phyloP scores from a whole-genome alignment of 2,888 invertebrate genomes.

The Pyrocoelia pectoralis region DNA sequence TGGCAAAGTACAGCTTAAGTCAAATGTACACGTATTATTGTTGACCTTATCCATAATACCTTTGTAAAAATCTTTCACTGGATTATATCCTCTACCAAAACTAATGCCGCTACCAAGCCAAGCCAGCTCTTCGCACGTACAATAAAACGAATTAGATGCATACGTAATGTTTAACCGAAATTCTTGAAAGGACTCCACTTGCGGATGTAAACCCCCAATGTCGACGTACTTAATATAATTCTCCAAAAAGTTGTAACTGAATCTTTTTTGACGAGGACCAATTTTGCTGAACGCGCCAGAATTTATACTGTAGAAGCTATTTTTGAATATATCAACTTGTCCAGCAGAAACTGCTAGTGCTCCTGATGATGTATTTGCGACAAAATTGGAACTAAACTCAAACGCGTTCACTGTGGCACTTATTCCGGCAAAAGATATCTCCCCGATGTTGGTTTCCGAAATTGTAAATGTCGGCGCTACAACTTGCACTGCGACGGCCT shows the following conservation, averaged over 20 bases:
- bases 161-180: not conserved
- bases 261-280: constrained; percentile 48
- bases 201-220: constrained; percentile 60
- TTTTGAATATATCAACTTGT: constrained; percentile 54
- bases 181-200: constrained; percentile 50
- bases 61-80: not conserved
- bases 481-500: constrained; percentile 59
- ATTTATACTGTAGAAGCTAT: constrained; percentile 59
- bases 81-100: not conserved
- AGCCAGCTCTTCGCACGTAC: not conserved
- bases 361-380: constrained; percentile 58
- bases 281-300: constrained; percentile 57
- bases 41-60: not conserved
- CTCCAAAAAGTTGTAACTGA: constrained; percentile 57
- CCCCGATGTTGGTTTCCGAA: constrained; percentile 56
- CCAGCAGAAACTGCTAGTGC: constrained; percentile 54
- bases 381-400: constrained; percentile 57
- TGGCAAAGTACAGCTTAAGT: not conserved
- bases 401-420: constrained; percentile 62
- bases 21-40: not conserved
- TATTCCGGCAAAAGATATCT: constrained; percentile 58
- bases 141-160: not conserved
- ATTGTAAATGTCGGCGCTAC: constrained; percentile 48
- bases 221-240: constrained; percentile 62
- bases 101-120: not conserved